Evolutionary conservation across 2,113 vertebrate species (phyloP).

Genomic region (Formicarius rufipectus): DNA sequence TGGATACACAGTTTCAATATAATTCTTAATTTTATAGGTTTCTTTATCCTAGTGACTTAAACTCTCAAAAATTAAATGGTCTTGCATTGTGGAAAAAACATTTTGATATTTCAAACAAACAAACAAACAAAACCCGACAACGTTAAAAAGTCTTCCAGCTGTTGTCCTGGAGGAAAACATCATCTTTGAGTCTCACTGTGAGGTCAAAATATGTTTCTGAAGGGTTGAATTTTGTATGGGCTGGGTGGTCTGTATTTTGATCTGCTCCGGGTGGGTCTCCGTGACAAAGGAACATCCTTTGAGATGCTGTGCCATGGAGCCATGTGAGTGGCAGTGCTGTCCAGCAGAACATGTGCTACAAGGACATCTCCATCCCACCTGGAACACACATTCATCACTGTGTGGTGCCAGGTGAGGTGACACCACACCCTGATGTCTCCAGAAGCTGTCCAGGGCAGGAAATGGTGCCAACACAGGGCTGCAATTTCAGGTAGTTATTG

Average conservation of each 20-base stretch:
- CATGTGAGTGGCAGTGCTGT: rapidly evolving
- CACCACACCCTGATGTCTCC: background rate
- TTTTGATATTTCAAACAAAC: no score
- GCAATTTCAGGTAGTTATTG: background rate
- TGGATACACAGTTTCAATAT: background rate
- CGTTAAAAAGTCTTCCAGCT: background rate
- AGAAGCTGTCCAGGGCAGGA: background rate
- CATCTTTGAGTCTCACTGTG: background rate
- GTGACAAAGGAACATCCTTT: rapidly evolving
- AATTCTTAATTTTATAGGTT: background rate
- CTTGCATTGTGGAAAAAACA: background rate
- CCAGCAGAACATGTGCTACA: background rate
- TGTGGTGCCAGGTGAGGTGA: background rate
- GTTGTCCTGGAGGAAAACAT: background rate
- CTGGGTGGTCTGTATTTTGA: background rate
- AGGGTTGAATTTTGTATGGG: background rate
- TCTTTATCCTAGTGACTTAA: background rate
- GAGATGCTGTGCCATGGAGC: background rate
- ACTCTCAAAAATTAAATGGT: background rate
- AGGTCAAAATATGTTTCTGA: background rate
- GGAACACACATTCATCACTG: rapidly evolving
- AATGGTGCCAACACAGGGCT: background rate
- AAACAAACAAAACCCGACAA: no score
- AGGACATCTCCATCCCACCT: background rate
- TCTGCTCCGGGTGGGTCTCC: background rate